Evolutionary conservation across 64 coral and sea anemone species (phyloP), one percentile per base, ranked within the genome.

Genomic region (Dendronephthya gigantea): DNA sequence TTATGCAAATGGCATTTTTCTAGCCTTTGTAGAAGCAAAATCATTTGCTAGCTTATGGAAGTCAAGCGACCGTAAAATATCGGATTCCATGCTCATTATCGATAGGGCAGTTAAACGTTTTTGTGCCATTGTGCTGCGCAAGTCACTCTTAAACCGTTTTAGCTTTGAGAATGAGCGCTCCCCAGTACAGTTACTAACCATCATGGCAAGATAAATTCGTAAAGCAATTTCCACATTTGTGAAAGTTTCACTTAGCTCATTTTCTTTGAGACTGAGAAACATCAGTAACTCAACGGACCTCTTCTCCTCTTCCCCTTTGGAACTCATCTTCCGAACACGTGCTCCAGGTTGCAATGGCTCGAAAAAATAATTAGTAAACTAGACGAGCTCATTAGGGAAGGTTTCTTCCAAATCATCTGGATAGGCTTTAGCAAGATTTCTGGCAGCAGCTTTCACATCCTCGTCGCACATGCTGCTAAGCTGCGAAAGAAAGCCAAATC

Each of bases 401-500:
- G 66, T 70, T 70, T 70, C 66, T 70, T 70, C 66, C 29, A 70
- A 70, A 31, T 70, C 66, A n/a, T n/a, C 66, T 70, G 66, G 66
- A 31, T 70, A 70, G 66, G 66, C 66, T 70, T 70, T n/a, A 70
- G 25, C 66, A 70, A 70, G 66, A 9, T 70, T 70, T 70, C 29
- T 7, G 29, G 66, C 66, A 70, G 9, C 9, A 70, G 66, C 66
- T n/a, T 70, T 70, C 66, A 70, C 66, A 70, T 70, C 66, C 66
- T 70, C 66, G 29, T 70, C 66, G 29, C 66, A 70, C 66, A 70
- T 70, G 25, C 66, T 70, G 66, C 66, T 31, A 70, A 70, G 66
- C 66, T 70, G 66, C 66, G 66, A 70, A 70, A 70, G 66, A n/a
- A 70, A 70, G 66, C 66, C 66, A 70, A 70, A 70, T 70, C 66